Conservation (phyloP, 1,140 invertebrate genomes). For the Trachelipus rathkii region DNA sequence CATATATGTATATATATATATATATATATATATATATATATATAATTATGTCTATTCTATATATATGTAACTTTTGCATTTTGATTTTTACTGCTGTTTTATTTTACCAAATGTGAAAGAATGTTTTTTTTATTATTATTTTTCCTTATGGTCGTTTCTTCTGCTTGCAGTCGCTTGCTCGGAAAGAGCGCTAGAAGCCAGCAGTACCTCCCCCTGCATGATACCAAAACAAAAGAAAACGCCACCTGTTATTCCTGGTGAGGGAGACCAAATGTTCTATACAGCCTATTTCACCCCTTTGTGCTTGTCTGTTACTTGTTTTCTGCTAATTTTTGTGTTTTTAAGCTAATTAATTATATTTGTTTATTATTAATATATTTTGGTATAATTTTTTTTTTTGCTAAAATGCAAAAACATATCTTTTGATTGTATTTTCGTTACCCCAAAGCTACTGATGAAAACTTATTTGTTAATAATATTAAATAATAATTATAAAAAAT, state of each 20-base stretch:
- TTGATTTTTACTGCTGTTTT: not conserved
- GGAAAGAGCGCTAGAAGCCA: not conserved
- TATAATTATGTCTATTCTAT: constrained; percentile 17
- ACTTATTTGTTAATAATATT: no score
- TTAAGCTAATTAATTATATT: no score
- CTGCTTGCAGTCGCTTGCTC: constrained; percentile 2
- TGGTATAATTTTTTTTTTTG: no score
- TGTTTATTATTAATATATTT: no score
- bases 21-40: constrained; percentile 26
- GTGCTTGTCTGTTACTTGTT: no score
- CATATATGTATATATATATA: constrained; percentile 24
- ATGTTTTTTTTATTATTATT: not conserved
- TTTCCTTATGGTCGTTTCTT: not conserved
- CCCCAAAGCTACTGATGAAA: no score
- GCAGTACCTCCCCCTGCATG: constrained; percentile 1
- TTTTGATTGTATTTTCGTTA: no score
- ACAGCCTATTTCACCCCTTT: not conserved
- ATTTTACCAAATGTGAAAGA: not conserved
- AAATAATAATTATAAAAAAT: no score
- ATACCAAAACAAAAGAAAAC: not conserved
- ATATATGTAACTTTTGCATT: constrained; percentile 3
- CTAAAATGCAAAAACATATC: no score
- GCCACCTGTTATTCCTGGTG: not conserved
- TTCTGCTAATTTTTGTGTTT: no score
- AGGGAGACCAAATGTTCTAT: not conserved